Evolutionary conservation across 2,797 vertebrate genomes (phyloP).

Genomic region (Eidolon dupreanum): DNA sequence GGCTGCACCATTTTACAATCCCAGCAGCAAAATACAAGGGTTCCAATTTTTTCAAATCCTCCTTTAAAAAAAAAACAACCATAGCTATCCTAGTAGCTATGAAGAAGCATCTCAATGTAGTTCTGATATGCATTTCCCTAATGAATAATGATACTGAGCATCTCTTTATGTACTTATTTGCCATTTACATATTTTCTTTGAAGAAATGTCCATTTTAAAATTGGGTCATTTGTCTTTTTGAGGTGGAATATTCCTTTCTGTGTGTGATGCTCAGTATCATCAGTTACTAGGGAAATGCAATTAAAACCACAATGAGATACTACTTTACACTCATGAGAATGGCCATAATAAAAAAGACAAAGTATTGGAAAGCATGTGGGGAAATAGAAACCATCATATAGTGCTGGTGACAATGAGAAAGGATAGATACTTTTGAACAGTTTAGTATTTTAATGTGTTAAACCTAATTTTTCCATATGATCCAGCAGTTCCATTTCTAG

Average conservation of each 20-base stretch:
- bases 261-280: not conserved
- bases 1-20: not conserved
- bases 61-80: not conserved
- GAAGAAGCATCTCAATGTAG: not conserved
- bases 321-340: not conserved
- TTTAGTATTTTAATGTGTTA: not conserved
- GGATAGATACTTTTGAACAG: not conserved
- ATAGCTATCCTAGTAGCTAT: not conserved
- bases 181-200: not conserved
- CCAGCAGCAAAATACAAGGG: not conserved
- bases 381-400: not conserved
- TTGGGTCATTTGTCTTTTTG: not conserved
- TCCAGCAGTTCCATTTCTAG: not conserved
- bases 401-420: not conserved
- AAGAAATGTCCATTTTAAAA: not conserved
- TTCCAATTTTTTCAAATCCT: not conserved
- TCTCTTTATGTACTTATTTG: not conserved
- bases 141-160: not conserved
- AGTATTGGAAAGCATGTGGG: not conserved
- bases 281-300: not conserved
- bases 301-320: not conserved
- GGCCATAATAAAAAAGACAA: not conserved
- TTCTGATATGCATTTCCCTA: not conserved
- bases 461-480: not conserved
- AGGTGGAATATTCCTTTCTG: not conserved